These are phyloP conservation scores for Sporophila hypoxantha DNA, from an alignment of 2,113 vertebrate species.

Conservation along the genomic window DNA sequence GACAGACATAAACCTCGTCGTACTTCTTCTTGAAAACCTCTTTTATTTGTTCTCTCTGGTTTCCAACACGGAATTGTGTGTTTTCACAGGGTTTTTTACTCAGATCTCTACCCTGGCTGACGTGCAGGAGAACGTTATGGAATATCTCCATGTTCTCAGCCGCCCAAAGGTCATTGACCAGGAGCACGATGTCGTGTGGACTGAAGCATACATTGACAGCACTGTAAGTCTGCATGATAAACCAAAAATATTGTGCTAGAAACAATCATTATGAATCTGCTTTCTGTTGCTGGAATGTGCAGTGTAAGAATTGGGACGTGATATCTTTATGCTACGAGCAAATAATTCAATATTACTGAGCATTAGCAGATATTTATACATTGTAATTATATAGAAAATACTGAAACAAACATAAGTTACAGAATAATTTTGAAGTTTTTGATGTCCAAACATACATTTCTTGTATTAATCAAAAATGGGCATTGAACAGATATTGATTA, in stretches of 20 bases:
- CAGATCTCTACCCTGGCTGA: conserved; percentile 97
- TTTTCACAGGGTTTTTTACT: conserved; percentile 88
- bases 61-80: background rate
- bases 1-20: background rate
- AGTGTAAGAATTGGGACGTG: background rate
- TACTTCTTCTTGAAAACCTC: background rate
- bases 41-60: background rate
- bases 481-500: background rate
- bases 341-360: background rate
- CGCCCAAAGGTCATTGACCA: conserved; percentile 96
- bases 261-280: background rate
- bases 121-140: conserved; percentile 98
- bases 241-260: background rate
- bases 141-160: conserved; percentile 96
- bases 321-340: background rate
- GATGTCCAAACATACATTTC: background rate
- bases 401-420: background rate
- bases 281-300: background rate
- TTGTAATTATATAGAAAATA: background rate
- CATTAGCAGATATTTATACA: background rate
- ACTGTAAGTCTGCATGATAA: conserved; percentile 81
- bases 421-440: background rate
- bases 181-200: conserved; percentile 96
- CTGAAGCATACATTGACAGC: conserved; percentile 95
- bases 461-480: background rate